phyloP scores from a whole-genome alignment of 2,797 vertebrate species.

The Lutjanus argentimaculatus region DNA sequence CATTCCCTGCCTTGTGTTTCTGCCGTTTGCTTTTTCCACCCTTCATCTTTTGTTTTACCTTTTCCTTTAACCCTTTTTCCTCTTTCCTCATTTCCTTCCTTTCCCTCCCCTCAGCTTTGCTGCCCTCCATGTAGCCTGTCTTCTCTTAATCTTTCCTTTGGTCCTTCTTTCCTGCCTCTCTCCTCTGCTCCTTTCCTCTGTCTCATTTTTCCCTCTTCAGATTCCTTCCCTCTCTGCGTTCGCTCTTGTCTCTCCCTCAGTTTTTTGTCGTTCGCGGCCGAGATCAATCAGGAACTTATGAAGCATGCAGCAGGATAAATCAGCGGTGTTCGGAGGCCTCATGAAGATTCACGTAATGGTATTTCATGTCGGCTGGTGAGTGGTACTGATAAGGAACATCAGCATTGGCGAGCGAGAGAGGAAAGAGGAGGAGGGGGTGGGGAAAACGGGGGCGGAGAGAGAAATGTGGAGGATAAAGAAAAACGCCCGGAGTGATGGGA shows the following conservation, averaged over 20 bases:
- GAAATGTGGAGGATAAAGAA: conserved; percentile 29
- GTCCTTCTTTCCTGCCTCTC: background rate
- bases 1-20: background rate
- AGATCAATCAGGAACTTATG: conserved; percentile 57
- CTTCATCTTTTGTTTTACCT: background rate
- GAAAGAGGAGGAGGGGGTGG: background rate
- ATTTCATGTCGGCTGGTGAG: conserved; percentile 42
- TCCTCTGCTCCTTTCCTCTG: background rate
- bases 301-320: conserved; percentile 53
- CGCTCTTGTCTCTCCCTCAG: background rate
- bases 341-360: conserved; percentile 48
- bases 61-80: background rate
- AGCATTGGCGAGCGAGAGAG: background rate
- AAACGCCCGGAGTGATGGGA: conserved; percentile 28
- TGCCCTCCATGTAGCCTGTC: background rate
- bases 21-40: background rate
- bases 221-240: background rate
- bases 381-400: conserved; percentile 37
- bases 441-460: background rate
- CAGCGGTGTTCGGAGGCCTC: conserved; percentile 41
- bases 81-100: background rate
- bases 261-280: background rate
- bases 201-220: background rate
- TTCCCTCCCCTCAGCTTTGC: background rate
- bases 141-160: background rate